Evolutionary conservation across 2,888 invertebrate species (phyloP), one percentile per base, ranked within the genome.

Genomic region (Nasonovia ribisnigri): DNA sequence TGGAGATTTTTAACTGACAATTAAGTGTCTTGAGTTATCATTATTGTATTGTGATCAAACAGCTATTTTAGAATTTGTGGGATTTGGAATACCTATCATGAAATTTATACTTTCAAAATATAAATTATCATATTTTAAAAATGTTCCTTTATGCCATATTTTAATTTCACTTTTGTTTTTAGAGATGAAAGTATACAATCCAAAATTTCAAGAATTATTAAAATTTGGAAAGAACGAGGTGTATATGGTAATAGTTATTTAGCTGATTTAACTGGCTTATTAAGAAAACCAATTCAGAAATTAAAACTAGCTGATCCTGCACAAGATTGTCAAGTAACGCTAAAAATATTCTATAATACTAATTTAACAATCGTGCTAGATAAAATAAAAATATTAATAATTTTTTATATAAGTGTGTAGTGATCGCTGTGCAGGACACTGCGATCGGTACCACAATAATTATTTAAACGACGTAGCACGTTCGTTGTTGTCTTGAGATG

Each of bases 221-320:
- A 98, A 95, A 99, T 99, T 95, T 99, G 99, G 99, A 98, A 98
- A 95, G 98, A 99, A 95, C 97, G 99, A 95, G 97, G 97, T 88
- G 97, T 99, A 43, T 99, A 99, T 95, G 98, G 98, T 96, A 98
- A 98, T 95, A 98, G 98, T 95, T 99, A 98, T 95, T 97, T 99
- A 51, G 97, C 98, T 29, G 99, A 99, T 96, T 96, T 99, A 51
- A 97, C 97, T 86, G 98, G 98, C 10, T 96, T 99, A 93, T 96
- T 99, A 60, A 98, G 97, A 95, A 97, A 97, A n/a, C 90, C 90
- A 42, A 93, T 90, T 93, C 93, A 90, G 4, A 90, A 93, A 86
- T 60, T 93, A 51, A 93, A 93, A 48, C 67, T 90, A 29, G 93
- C 94, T 57, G 93, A 94, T 92, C 92, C 93, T 94, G 94, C 95